These are phyloP conservation scores for Marmota monax DNA, from an alignment of 2,113 vertebrate genomes.

Conservation along the genomic window DNA sequence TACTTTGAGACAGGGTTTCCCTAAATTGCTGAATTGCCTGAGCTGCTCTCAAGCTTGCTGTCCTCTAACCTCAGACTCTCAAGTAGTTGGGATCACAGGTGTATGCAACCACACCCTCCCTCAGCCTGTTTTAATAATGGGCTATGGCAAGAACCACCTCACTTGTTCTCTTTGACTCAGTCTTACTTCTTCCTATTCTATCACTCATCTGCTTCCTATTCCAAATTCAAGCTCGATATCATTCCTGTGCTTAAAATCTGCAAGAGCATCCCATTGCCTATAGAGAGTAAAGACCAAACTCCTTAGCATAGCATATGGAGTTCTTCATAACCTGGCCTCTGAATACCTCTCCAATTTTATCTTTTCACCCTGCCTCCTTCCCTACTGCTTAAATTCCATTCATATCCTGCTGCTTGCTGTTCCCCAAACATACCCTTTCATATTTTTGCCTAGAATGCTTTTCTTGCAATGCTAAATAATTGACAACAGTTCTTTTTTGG, in stretches of 20 bases:
- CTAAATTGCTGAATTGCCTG: too few relatives aligned
- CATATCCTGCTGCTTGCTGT: not conserved
- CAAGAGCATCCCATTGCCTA: not conserved
- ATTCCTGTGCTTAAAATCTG: constrained; percentile 47
- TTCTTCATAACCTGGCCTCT: not conserved
- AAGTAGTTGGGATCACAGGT: too few relatives aligned
- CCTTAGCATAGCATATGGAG: not conserved
- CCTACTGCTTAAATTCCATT: not conserved
- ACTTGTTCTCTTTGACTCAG: not conserved
- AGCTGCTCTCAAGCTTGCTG: too few relatives aligned
- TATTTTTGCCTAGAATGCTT: not conserved
- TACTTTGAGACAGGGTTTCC: too few relatives aligned
- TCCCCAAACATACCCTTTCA: not conserved
- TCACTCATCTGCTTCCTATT: not conserved
- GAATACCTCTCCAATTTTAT: not conserved
- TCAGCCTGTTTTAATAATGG: not conserved
- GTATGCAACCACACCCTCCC: not conserved
- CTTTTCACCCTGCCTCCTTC: not conserved
- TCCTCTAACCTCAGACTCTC: too few relatives aligned
- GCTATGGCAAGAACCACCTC: not conserved
- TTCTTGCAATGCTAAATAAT: not conserved
- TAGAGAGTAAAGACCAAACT: not conserved
- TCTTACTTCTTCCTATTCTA: not conserved
- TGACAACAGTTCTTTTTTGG: not conserved
- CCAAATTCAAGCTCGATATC: not conserved